These are phyloP conservation scores for Lasioglossum figueresi DNA, from an alignment of 2,888 invertebrate genomes.

Conservation along the genomic window DNA sequence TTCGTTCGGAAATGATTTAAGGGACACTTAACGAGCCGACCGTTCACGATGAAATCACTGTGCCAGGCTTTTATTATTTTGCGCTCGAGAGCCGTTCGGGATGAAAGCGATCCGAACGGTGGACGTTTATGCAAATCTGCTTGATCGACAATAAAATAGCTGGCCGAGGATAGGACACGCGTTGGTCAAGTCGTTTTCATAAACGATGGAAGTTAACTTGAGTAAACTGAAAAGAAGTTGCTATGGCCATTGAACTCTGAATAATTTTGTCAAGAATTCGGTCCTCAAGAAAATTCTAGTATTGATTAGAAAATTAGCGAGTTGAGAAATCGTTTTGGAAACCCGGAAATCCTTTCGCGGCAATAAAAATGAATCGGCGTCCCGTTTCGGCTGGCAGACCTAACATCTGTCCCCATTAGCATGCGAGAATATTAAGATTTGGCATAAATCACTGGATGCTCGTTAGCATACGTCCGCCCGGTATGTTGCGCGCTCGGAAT, in stretches of 20 bases:
- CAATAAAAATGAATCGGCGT: background rate
- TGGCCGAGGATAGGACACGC: background rate
- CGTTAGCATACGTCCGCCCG: conserved; percentile 52
- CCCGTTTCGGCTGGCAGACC: conserved; percentile 3
- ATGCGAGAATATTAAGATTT: conserved; percentile 55
- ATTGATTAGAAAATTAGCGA: background rate
- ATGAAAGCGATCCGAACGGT: background rate
- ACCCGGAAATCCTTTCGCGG: conserved; percentile 27
- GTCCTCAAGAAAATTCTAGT: background rate
- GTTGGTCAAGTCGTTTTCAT: no score
- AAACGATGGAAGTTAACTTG: background rate
- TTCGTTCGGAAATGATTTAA: conserved; percentile 65
- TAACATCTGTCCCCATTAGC: conserved; percentile 22
- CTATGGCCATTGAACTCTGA: background rate
- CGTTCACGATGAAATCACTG: conserved; percentile 17
- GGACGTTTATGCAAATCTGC: background rate
- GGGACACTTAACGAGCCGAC: conserved; percentile 21
- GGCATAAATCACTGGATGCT: conserved; percentile 51
- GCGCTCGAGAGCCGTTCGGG: background rate
- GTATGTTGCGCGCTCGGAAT: conserved; percentile 40
- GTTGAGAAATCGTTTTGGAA: background rate
- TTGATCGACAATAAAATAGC: background rate
- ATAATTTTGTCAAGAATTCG: background rate
- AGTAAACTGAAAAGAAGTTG: background rate
- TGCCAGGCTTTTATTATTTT: conserved; percentile 28